A percentile compares a stretch with the other conserved stretches of the same genome.
Conservation (phyloP, 2,797 vertebrate species). For the Discoglossus pictus region DNA sequence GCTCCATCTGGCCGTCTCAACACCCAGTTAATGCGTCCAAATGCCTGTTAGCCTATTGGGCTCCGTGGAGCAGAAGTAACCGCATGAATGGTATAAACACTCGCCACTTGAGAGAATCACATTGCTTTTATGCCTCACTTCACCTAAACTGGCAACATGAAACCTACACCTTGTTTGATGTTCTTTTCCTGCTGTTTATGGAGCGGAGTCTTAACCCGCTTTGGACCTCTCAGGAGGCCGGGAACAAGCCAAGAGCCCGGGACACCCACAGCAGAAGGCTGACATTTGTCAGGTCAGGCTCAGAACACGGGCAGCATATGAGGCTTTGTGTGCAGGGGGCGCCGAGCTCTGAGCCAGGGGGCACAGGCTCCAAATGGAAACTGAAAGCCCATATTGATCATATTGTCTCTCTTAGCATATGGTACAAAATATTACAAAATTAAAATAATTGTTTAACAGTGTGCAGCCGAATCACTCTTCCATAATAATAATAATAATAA, state of each 20-base stretch:
- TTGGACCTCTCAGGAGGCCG: conserved; percentile 81
- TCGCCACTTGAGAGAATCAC: conserved; percentile 99
- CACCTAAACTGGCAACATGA: conserved; percentile 99
- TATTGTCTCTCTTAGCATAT: too few species aligned
- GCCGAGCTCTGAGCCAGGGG: too few species aligned
- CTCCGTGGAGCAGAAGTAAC: conserved; percentile 99
- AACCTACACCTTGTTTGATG: conserved; percentile 99
- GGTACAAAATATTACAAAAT: too few species aligned
- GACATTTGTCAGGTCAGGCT: conserved; percentile 87
- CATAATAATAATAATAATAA: too few species aligned
- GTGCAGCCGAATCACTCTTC: too few species aligned
- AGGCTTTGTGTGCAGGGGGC: conserved; percentile 69
- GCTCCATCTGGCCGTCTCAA: conserved; percentile 99
- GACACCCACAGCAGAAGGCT: conserved; percentile 95
- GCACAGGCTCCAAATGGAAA: too few species aligned
- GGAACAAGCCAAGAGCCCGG: conserved; percentile 80
- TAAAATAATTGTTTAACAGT: too few species aligned
- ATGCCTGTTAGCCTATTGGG: conserved; percentile 95
- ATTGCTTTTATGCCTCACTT: conserved; percentile 99
- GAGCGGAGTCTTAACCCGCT: conserved; percentile 98
- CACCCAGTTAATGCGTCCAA: conserved; percentile 94
- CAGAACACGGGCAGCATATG: conserved; percentile 53
- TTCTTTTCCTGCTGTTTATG: conserved; percentile 97
- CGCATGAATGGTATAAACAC: conserved; percentile 99
- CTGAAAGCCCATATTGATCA: too few species aligned